Conservation (phyloP, 2,888 invertebrate genomes). For the Malthinus seriepunctatus region DNA sequence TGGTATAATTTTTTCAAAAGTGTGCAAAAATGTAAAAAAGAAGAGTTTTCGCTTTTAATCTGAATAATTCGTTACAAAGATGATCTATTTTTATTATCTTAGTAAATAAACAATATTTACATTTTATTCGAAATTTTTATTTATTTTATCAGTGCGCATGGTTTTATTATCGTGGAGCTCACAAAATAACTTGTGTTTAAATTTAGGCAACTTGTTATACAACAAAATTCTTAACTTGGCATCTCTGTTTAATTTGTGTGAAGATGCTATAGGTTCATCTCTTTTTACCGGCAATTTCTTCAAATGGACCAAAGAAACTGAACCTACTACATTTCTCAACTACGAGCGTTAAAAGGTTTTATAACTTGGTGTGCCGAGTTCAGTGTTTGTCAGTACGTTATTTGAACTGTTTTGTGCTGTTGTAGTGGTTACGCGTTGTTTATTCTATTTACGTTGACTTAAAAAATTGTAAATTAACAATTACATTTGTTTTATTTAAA, state of each 20-base stretch:
- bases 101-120: no score
- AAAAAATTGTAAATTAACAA: constrained; percentile 3
- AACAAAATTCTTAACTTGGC: background rate
- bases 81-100: no score
- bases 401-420: background rate
- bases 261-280: background rate
- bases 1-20: no score
- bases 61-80: no score
- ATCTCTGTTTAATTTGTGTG: background rate
- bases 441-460: constrained; percentile 1
- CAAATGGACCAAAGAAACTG: constrained; percentile 27
- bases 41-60: no score
- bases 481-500: background rate
- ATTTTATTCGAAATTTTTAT: no score
- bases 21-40: no score
- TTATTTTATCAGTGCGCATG: no score
- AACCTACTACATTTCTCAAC: constrained; percentile 1
- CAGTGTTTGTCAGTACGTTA: background rate
- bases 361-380: background rate
- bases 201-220: constrained; percentile 11
- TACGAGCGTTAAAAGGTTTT: background rate
- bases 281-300: constrained; percentile 5
- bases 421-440: background rate
- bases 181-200: background rate
- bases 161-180: no score